Conservation (phyloP, 1,140 invertebrate genomes). For the Plectrocnemia conspersa region DNA sequence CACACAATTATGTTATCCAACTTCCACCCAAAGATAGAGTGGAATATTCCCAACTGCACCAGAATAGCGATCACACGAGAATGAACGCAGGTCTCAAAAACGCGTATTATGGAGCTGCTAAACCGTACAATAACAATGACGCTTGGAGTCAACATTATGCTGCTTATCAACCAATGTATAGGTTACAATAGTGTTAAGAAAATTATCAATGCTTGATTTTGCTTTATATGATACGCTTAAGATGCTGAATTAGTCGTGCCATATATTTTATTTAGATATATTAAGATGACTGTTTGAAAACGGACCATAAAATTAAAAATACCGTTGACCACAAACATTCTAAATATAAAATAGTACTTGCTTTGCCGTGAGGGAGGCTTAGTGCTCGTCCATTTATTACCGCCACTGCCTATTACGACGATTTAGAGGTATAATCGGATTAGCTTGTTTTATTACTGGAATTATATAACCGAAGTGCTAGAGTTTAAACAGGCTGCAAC, state of each 20-base stretch:
- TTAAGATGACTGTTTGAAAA: neutral
- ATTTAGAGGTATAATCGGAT: too few species aligned
- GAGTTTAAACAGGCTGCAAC: too few species aligned
- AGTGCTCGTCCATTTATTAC: too few species aligned
- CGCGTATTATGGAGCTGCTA: constrained; percentile 31
- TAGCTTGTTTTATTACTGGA: too few species aligned
- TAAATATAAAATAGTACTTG: too few species aligned
- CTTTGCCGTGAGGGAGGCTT: too few species aligned
- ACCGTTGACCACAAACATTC: too few species aligned
- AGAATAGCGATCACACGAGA: neutral
- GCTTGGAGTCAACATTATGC: constrained; percentile 20
- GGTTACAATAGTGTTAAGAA: constrained; percentile 13
- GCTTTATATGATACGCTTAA: too few species aligned
- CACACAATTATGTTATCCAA: constrained; percentile 30
- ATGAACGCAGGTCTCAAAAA: neutral
- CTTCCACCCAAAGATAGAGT: constrained; percentile 5
- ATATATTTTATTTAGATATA: neutral
- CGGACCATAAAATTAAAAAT: too few species aligned
- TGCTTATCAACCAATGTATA: constrained; percentile 24
- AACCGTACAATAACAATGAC: constrained; percentile 16
- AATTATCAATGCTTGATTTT: neutral
- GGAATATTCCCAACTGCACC: constrained; percentile 15
- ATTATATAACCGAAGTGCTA: too few species aligned
- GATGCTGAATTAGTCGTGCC: too few species aligned
- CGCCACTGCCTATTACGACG: too few species aligned